Evolutionary conservation across 2,888 invertebrate species (phyloP).

Genomic region (Drosophila birchii): DNA sequence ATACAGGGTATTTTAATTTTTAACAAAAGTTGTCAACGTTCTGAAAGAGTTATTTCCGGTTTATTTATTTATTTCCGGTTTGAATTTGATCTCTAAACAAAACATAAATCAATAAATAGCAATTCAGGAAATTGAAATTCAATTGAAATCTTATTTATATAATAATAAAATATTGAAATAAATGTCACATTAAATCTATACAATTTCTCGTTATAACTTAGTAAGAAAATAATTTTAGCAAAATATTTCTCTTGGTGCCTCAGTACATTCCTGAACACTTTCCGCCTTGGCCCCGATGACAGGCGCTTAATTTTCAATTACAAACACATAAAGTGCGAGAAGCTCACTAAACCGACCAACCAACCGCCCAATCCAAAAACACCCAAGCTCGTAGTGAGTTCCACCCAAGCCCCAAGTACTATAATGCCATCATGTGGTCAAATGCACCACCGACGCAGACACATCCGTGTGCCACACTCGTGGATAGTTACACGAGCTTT

Average conservation of each 20-base stretch:
- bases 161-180: too few relatives aligned
- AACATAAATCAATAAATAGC: too few relatives aligned
- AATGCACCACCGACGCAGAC: conserved; percentile 17
- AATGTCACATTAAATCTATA: neutral
- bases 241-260: neutral
- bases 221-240: neutral
- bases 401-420: conserved; percentile 5
- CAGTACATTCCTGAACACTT: neutral
- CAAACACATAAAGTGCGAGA: conserved; percentile 64
- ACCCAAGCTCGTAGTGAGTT: conserved; percentile 16
- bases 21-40: neutral
- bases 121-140: too few relatives aligned
- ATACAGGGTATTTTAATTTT: neutral
- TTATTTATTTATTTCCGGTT: too few relatives aligned
- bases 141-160: too few relatives aligned
- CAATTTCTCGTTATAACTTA: rapidly evolving
- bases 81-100: too few relatives aligned
- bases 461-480: conserved; percentile 7
- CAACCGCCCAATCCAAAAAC: conserved; percentile 19
- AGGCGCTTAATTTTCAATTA: conserved; percentile 78
- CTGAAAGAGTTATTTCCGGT: neutral
- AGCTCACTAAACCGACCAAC: conserved; percentile 16
- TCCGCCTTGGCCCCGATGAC: conserved; percentile 54
- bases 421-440: conserved; percentile 63
- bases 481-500: conserved; percentile 40